Base-by-base conservation (phyloP, 2,113 vertebrate genomes). In the Melanocharis versteri region DNA sequence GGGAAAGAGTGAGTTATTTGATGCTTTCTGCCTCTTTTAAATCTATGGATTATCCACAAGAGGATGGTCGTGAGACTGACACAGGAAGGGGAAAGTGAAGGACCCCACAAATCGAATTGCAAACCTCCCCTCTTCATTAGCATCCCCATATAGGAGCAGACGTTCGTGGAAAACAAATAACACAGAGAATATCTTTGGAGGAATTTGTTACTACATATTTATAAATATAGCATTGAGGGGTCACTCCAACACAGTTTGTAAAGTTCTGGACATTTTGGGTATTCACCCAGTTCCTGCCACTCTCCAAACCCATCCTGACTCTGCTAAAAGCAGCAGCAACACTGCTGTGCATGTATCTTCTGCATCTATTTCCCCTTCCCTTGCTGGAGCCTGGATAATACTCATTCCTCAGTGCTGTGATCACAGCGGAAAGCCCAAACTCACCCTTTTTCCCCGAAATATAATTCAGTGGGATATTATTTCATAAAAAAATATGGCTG, bases 41-140 rank as follows among this genome's bases (percentile, higher is more conserved):
- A 31, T 53, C 17, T 77, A 10, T 53, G 62, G 45, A 15, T 83
- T 65, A 37, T 45, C 40, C 40, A 24, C 68, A 60, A 58, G 35
- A 56, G 33, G 62, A n/a, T 60, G 40, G 50, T 62, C 21, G 69
- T 28, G 50, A 80, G 40, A 19, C 15, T 40, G 26, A 23, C 4
- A 1, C 1, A 2, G 53, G 33, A 48, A 66, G 20, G 33, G 6
- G 40, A 65, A 70, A 48, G 39, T 26, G 42, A 78, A 82, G 87
- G 94, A 58, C 47, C 27, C 23, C 69, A 66, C n/a, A 51, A 56
- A 87, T 42, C 0, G 0, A 70, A 69, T 27, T 0, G 0, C 48
- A 73, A 87, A 19, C 35, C 54, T 72, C 31, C 7, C 1, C 15
- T 81, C 26, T 45, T 70, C n/a, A 3, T 58, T 51, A 66, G 7